Base-by-base conservation (phyloP, 2,888 invertebrate species). In the Unio delphinus region DNA sequence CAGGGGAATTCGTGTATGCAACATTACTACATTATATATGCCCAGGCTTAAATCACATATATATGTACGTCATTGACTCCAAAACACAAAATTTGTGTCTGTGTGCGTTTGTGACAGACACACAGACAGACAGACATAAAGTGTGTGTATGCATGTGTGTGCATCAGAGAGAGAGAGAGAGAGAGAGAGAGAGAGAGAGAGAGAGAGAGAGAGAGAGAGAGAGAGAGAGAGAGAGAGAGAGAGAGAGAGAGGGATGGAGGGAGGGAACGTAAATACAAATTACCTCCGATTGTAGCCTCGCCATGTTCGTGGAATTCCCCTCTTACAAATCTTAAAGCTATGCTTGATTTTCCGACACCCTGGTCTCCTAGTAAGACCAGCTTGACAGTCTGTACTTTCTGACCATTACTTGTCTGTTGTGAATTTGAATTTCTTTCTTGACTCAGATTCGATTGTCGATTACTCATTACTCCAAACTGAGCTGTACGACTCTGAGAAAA, bases 321-420 rank as follows among this genome's bases (percentile, higher is more conserved):
- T 92, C 99, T 98, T 85, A 99, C 99, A 92, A 99, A 99, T 90
- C 99, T 94, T 88, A 99, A 93, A 82, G 99, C 99, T 90, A 99
- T 93, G 91, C 98, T 99, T 68, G 99, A 99, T 92, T 99, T 99
- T 81, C 99, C 99, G 83, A 99, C 99, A 65, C 99, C 99, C 80
- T 98, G 98, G 93, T 99, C 99, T 62, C 99, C 99, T 82, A 99
- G 93, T 83, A 99, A 93, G 84, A 99, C 99, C 92, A 99, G 93
- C 92, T 99, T 99, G 92, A 99, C 99, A 93, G 99, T 99, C 92
- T 98, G 99, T 89, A 97, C 96, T 92, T 98, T 87, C 15, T 67
- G 23, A 4, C 69, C 73, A 62, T 68, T 76, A 59, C 23, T 26
- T n/a, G 59, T 17, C 26, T 59, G 59, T 18, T 45, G 45, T 45